Evolutionary conservation across 2,113 vertebrate genomes (phyloP), one percentile per base, ranked within the genome.

Genomic region (Tursiops truncatus): DNA sequence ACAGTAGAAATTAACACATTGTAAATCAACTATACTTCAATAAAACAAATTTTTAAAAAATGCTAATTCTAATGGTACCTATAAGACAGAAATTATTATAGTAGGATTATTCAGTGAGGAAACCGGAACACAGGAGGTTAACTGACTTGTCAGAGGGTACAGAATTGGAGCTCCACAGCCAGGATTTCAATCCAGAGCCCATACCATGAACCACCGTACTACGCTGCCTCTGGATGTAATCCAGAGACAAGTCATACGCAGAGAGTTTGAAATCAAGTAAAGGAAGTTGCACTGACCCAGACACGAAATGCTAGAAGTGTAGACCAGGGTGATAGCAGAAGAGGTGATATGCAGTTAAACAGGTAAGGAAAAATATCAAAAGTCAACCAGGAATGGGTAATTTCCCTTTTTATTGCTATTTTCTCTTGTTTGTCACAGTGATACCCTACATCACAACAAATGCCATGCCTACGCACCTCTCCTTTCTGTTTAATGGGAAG

Each of bases 241-340:
- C 41, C 13, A 89, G 18, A 89, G 26, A 50, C n/a, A 56, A 56
- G 68, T 4, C 70, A 36, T 14, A 76, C 4, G 20, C 20, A 76
- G 41, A 91, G 50, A 83, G 10, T 84, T 53, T 89, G 50, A 86
- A 92, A 89, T 89, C 79, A 81, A 95, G 15, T 15, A 65, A 89
- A 80, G 41, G 21, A 85, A n/a, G 44, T 53, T 41, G 2, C 14
- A 58, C 21, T 26, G 5, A 7, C 84, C 56, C 44, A 38, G 18
- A 26, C 33, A 41, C 18, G 60, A 62, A 56, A 60, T 60, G 15
- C 8, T 20, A n/a, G 20, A 81, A 36, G 33, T 47, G 5, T 36
- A 71, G 25, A 50, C 20, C 23, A 14, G 8, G 13, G 4, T n/a
- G n/a, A 56, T 25, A 38, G 3, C 10, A 68, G 38, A 74, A 68